Conservation (phyloP, 1,140 invertebrate species). For the Oryzaephilus surinamensis region DNA sequence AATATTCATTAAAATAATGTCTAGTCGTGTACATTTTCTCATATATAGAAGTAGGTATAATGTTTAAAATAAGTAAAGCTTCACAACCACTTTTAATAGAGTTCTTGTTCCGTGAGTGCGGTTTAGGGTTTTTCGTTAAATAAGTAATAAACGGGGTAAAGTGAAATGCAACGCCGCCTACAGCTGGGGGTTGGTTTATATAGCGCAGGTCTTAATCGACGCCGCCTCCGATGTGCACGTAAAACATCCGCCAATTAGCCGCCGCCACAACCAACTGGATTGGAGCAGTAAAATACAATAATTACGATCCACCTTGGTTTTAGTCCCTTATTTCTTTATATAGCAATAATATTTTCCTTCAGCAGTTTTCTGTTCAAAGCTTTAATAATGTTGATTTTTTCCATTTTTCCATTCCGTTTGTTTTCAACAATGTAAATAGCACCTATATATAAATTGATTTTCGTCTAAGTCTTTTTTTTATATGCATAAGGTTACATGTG, state of each 20-base stretch:
- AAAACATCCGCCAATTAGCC: slow-evolving; percentile 29
- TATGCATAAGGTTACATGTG: not conserved
- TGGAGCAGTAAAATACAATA: slow-evolving; percentile 12
- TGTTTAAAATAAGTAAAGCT: too few relatives aligned
- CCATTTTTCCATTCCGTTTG: not conserved
- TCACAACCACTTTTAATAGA: too few relatives aligned
- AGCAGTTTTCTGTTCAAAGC: too few relatives aligned
- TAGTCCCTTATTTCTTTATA: not conserved
- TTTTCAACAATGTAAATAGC: too few relatives aligned
- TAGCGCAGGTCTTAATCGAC: slow-evolving; percentile 29
- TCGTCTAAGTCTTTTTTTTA: too few relatives aligned
- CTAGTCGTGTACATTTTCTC: too few relatives aligned
- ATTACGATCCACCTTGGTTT: slow-evolving; percentile 4
- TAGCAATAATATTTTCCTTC: too few relatives aligned
- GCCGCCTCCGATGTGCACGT: slow-evolving; percentile 24
- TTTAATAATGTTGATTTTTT: too few relatives aligned
- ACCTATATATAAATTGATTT: too few relatives aligned
- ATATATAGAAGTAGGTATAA: too few relatives aligned
- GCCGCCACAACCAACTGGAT: slow-evolving; percentile 20
- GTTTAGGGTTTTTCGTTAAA: slow-evolving; percentile 11
- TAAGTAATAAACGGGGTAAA: slow-evolving; percentile 10
- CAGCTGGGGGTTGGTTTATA: slow-evolving; percentile 14
- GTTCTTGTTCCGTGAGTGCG: too few relatives aligned
- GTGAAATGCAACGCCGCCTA: slow-evolving; percentile 6
- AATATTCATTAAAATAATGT: too few relatives aligned